These are phyloP conservation scores for Rallus crepitans DNA, from an alignment of 2,797 vertebrate genomes.

Conservation along the genomic window DNA sequence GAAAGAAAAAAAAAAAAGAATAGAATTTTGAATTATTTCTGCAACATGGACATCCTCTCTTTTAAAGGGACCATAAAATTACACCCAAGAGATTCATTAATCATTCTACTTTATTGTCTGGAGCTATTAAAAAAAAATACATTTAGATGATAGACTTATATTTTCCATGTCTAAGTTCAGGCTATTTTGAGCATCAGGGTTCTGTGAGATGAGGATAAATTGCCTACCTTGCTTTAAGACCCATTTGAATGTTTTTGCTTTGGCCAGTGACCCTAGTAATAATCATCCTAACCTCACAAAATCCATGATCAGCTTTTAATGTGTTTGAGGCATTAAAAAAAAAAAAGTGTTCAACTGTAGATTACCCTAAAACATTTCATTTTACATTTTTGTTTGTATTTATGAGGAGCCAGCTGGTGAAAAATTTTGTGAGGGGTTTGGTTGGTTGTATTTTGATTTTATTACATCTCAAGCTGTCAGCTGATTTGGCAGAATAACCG, in stretches of 20 bases:
- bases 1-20: not conserved
- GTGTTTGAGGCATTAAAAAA: not conserved
- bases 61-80: not conserved
- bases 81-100: not conserved
- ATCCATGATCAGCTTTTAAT: not conserved
- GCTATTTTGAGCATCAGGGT: not conserved
- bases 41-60: not conserved
- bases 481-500: not conserved
- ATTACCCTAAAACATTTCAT: not conserved
- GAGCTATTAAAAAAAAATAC: not conserved
- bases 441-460: not conserved
- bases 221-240: not conserved
- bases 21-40: not conserved
- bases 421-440: not conserved
- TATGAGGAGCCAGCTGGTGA: not conserved
- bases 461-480: not conserved
- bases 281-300: not conserved
- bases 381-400: not conserved
- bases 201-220: not conserved
- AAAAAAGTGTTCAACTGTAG: not conserved
- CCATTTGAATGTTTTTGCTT: not conserved
- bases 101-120: not conserved
- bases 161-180: not conserved
- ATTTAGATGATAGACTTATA: not conserved
- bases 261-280: not conserved